These are phyloP conservation scores for Cyrtonyx montezumae DNA, from an alignment of 2,113 vertebrate species.

Conservation along the genomic window DNA sequence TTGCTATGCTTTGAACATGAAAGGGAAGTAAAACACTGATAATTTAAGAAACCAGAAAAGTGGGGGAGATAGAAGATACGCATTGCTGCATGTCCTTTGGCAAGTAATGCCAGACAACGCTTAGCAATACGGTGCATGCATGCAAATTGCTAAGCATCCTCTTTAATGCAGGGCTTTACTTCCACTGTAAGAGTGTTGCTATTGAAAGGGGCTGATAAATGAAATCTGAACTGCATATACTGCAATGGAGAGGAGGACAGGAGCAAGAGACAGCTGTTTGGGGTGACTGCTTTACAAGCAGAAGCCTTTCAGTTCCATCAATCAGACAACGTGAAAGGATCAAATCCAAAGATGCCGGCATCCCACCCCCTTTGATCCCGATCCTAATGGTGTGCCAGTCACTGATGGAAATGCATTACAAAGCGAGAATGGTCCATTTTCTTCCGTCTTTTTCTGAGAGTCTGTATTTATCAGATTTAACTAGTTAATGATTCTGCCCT, in stretches of 20 bases:
- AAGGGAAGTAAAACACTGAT: conserved; percentile 77
- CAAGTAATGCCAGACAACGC: neutral
- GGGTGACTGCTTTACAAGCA: conserved; percentile 77
- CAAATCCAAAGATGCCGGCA: conserved; percentile 75
- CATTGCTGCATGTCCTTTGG: conserved; percentile 70
- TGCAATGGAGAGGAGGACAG: conserved; percentile 72
- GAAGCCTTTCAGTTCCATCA: conserved; percentile 75
- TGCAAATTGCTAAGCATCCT: conserved; percentile 62
- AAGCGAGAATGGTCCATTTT: conserved; percentile 40
- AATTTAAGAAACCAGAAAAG: conserved; percentile 77
- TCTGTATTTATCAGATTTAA: conserved; percentile 72
- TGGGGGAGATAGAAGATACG: conserved; percentile 64
- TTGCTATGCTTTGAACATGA: conserved; percentile 80
- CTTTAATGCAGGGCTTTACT: conserved; percentile 55
- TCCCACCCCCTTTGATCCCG: conserved; percentile 77
- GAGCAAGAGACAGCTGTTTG: conserved; percentile 77
- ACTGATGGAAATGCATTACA: conserved; percentile 57
- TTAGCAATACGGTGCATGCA: conserved; percentile 31
- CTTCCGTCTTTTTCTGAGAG: conserved; percentile 24
- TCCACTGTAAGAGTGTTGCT: conserved; percentile 62
- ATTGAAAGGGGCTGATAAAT: conserved; percentile 75
- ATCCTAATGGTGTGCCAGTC: conserved; percentile 79
- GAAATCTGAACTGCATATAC: conserved; percentile 74
- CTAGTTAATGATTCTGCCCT: conserved; percentile 53
- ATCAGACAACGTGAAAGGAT: conserved; percentile 76